Evolutionary conservation across 2,888 invertebrate genomes (phyloP).

Genomic region (Oscheius sp.): DNA sequence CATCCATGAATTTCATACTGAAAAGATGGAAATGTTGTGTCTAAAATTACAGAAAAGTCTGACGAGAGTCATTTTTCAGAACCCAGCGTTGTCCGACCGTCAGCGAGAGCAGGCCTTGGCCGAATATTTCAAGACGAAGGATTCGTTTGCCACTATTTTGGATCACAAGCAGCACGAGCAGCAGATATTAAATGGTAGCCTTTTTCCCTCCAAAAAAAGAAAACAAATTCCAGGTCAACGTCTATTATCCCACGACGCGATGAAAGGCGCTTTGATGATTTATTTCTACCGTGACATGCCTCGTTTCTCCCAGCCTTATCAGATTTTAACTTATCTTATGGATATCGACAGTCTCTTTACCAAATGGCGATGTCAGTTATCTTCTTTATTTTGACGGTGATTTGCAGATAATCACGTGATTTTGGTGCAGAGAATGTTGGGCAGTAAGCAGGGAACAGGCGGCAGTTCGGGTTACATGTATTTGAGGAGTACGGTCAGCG

Average conservation of each 20-base stretch:
- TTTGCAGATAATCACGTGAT: conserved; percentile 93
- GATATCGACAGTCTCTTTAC: conserved; percentile 97
- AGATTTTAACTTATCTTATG: conserved; percentile 91
- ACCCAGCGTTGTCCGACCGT: conserved; percentile 79
- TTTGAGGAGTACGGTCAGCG: conserved; percentile 91
- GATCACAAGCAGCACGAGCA: conserved; percentile 85
- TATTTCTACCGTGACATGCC: conserved; percentile 94
- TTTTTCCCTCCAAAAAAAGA: not conserved
- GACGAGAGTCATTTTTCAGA: conserved; percentile 75
- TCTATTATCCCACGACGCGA: conserved; percentile 87
- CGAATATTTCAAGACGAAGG: conserved; percentile 77
- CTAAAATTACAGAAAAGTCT: too few species aligned
- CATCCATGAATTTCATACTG: too few species aligned
- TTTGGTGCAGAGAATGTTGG: conserved; percentile 98
- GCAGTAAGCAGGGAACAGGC: conserved; percentile 95
- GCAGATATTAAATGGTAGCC: conserved; percentile 82
- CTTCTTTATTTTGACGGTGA: too few species aligned
- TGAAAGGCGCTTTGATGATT: conserved; percentile 97
- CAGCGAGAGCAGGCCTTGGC: conserved; percentile 63
- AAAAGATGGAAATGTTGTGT: too few species aligned
- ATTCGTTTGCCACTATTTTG: conserved; percentile 62
- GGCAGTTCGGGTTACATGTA: conserved; percentile 99
- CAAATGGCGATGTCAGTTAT: conserved; percentile 98
- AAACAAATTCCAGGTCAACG: conserved; percentile 79
- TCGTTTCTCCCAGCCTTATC: conserved; percentile 96